Percentiles rank a stretch among this genome's conserved stretches.
These are phyloP conservation scores for Diarsia dahlii DNA, from an alignment of 2,888 invertebrate species.

Conservation along the genomic window DNA sequence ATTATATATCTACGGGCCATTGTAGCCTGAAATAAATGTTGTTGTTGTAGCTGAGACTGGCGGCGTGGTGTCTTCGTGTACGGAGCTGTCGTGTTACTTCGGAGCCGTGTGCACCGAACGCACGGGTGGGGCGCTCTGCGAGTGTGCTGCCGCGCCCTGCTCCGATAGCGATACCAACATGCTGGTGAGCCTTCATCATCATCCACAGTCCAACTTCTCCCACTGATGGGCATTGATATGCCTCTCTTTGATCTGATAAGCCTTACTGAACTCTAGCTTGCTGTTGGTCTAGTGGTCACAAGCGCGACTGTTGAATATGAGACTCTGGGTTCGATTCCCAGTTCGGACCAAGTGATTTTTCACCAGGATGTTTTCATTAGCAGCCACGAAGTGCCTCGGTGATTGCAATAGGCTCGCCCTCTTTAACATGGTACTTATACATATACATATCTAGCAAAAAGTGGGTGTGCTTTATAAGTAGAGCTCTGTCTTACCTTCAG, in stretches of 20 bases:
- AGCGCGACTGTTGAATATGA: not conserved
- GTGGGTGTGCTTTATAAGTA: not conserved
- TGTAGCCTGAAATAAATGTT: too few species aligned
- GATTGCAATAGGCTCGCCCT: not conserved
- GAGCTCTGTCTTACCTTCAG: not conserved
- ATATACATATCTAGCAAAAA: not conserved
- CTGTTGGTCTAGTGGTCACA: not conserved
- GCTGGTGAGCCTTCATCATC: slow-evolving; percentile 78
- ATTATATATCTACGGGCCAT: too few species aligned
- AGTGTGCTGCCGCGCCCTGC: slow-evolving; percentile 92
- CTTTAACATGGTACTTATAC: too few species aligned
- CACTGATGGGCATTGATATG: too few species aligned
- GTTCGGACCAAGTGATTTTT: not conserved
- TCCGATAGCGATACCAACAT: slow-evolving; percentile 87
- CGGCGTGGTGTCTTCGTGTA: slow-evolving; percentile 93
- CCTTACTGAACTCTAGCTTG: not conserved
- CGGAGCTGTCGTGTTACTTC: slow-evolving; percentile 95
- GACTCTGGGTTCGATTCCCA: not conserved
- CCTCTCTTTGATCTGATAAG: slow-evolving; percentile 75
- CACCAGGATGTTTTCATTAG: not conserved
- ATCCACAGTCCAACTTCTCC: too few species aligned
- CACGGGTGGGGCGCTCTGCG: slow-evolving; percentile 93
- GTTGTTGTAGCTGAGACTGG: slow-evolving; percentile 91
- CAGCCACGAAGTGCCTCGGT: not conserved
- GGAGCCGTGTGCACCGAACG: slow-evolving; percentile 95